These are phyloP conservation scores for Emydocephalus ijimae DNA, from an alignment of 2,113 vertebrate species.

Conservation along the genomic window DNA sequence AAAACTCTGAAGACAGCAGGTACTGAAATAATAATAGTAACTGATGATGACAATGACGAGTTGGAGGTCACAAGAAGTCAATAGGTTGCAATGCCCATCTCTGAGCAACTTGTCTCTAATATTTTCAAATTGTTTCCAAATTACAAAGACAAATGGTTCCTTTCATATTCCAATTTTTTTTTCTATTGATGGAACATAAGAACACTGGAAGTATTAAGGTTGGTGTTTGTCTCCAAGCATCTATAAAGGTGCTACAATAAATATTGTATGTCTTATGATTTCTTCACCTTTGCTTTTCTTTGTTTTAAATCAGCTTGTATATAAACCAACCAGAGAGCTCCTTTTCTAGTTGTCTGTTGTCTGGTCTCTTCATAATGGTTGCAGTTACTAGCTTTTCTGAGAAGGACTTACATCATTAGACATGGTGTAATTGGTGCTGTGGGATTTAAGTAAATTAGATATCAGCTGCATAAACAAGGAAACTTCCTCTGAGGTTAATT, in stretches of 20 bases:
- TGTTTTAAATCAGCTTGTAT: not conserved
- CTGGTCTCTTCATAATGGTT: not conserved
- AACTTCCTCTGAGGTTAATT: conserved; percentile 30
- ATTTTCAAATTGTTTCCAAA: not conserved
- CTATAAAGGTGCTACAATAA: not conserved
- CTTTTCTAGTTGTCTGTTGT: not conserved
- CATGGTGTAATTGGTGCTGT: not conserved
- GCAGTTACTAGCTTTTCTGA: not conserved
- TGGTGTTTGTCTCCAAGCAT: not conserved
- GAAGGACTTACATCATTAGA: conserved; percentile 11
- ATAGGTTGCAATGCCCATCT: not conserved
- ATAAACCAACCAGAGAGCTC: not conserved
- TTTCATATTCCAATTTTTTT: not conserved
- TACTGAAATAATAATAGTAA: not conserved
- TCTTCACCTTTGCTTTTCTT: not conserved
- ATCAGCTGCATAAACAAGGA: conserved; percentile 7
- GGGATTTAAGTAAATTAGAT: not conserved
- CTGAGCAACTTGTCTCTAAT: not conserved
- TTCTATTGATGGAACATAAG: not conserved
- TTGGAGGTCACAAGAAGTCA: not conserved
- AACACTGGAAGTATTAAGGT: not conserved
- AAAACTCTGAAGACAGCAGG: not conserved
- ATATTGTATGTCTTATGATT: not conserved
- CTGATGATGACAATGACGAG: not conserved
- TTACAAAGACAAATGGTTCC: not conserved